These are phyloP conservation scores for Phymastichus coffea DNA, from an alignment of 1,140 invertebrate genomes.

Conservation along the genomic window DNA sequence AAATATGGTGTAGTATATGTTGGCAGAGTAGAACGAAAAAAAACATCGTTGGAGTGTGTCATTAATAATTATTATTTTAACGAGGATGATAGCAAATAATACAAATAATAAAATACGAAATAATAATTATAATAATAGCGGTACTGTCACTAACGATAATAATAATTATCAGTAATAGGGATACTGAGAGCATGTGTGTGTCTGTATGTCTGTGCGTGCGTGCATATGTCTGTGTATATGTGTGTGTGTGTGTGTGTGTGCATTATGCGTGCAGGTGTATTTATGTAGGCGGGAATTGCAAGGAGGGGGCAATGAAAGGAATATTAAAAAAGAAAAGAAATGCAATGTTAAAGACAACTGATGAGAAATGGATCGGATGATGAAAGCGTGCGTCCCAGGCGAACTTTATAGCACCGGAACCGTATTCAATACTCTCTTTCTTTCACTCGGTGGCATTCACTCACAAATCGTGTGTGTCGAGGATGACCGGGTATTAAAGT, in stretches of 20 bases:
- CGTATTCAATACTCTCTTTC: neutral
- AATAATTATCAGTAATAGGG: constrained; percentile 34
- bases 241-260: too few species aligned
- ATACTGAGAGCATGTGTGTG: too few species aligned
- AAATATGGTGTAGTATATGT: too few species aligned
- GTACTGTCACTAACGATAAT: constrained; percentile 42
- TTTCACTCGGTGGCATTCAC: neutral
- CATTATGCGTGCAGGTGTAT: too few species aligned
- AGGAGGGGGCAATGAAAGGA: neutral
- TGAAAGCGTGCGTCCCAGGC: constrained; percentile 39
- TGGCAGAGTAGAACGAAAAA: constrained; percentile 23
- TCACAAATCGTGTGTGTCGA: constrained; percentile 26
- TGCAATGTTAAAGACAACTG: too few species aligned
- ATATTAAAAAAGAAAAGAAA: too few species aligned
- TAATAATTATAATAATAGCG: constrained; percentile 50
- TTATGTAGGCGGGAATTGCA: too few species aligned
- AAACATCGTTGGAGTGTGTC: constrained; percentile 36
- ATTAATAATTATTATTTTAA: constrained; percentile 56
- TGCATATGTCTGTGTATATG: too few species aligned
- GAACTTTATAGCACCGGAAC: too few species aligned
- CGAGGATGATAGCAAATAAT: constrained; percentile 54
- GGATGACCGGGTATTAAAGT: neutral
- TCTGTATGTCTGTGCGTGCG: too few species aligned
- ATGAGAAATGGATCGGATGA: constrained; percentile 35
- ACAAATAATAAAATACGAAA: constrained; percentile 51